Percentiles rank a stretch among this genome's conserved stretches.
phyloP scores from a whole-genome alignment of 35 echinoderm and acorn worm genomes.

The Lytechinus variegatus region DNA sequence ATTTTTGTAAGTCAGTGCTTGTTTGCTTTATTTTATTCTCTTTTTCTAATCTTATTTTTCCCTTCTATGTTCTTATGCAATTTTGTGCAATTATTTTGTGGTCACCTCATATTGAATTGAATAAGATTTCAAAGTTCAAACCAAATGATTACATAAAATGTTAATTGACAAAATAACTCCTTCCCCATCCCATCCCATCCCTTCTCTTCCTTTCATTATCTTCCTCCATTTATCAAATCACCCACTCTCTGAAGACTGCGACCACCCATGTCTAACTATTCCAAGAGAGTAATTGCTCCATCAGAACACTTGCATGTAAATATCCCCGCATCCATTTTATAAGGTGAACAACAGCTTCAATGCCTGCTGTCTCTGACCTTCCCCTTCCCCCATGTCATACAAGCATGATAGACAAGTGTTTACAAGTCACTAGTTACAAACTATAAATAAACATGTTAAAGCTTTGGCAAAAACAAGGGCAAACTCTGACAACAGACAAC shows the following conservation, averaged over 20 bases:
- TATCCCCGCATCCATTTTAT: not conserved
- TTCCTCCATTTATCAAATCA: not conserved
- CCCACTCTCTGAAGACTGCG: not conserved
- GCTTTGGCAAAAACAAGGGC: not conserved
- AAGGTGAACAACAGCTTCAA: not conserved
- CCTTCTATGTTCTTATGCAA: too few species aligned
- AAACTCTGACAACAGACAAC: not conserved
- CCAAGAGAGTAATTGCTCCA: constrained; percentile 15
- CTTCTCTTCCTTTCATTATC: not conserved
- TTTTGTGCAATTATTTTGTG: too few species aligned
- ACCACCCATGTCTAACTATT: constrained; percentile 30
- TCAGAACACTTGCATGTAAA: constrained; percentile 8
- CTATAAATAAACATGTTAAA: not conserved
- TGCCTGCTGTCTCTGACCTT: not conserved
- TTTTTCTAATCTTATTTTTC: too few species aligned
- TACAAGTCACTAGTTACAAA: not conserved
- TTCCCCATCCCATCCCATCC: too few species aligned
- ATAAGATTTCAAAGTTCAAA: too few species aligned
- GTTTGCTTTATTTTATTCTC: too few species aligned
- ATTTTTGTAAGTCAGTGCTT: too few species aligned
- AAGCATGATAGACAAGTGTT: not conserved
- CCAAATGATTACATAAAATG: too few species aligned
- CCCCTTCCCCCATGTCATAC: not conserved
- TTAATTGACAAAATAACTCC: too few species aligned
- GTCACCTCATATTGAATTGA: too few species aligned